A percentile compares a stretch with the other conserved stretches of the same genome.
These are phyloP conservation scores for Clitarchus hookeri DNA, from an alignment of 2,888 invertebrate genomes.

Conservation along the genomic window DNA sequence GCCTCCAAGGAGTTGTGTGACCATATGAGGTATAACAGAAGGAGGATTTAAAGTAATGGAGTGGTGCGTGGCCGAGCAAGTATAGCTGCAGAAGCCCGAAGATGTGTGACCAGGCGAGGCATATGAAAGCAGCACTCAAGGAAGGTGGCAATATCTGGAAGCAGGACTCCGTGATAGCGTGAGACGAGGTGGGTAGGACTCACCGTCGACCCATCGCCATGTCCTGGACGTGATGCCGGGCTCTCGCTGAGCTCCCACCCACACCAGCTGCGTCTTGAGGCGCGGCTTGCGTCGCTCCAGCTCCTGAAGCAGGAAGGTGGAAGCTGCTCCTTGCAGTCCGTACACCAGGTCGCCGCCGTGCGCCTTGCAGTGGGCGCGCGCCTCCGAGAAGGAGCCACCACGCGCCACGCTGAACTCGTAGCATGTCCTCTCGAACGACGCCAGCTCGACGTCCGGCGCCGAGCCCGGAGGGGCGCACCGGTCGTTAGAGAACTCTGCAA, in stretches of 20 bases:
- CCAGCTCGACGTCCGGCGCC: constrained; percentile 78
- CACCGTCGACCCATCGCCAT: constrained; percentile 91
- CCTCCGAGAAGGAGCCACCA: constrained; percentile 82
- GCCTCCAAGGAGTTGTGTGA: too few relatives aligned
- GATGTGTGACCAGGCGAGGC: neutral
- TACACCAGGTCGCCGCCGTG: constrained; percentile 73
- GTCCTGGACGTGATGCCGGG: constrained; percentile 79
- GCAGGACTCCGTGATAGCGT: too few relatives aligned
- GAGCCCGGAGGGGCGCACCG: constrained; percentile 76
- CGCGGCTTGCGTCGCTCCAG: constrained; percentile 78
- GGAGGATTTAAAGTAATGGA: neutral
- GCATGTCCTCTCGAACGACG: constrained; percentile 83
- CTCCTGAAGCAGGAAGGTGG: constrained; percentile 74
- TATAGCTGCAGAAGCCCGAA: neutral
- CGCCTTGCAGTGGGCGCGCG: constrained; percentile 73
- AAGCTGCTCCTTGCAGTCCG: constrained; percentile 64
- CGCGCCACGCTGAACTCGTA: constrained; percentile 85
- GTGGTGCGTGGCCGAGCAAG: neutral
- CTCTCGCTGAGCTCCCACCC: constrained; percentile 91
- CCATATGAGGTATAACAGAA: too few relatives aligned
- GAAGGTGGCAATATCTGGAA: too few relatives aligned
- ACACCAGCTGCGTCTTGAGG: constrained; percentile 83
- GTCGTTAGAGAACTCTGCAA: constrained; percentile 81
- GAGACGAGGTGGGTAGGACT: too few relatives aligned
- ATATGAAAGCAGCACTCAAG: neutral